Base-by-base conservation (phyloP, 2,888 invertebrate species). In the Ischnus inquisitorius region DNA sequence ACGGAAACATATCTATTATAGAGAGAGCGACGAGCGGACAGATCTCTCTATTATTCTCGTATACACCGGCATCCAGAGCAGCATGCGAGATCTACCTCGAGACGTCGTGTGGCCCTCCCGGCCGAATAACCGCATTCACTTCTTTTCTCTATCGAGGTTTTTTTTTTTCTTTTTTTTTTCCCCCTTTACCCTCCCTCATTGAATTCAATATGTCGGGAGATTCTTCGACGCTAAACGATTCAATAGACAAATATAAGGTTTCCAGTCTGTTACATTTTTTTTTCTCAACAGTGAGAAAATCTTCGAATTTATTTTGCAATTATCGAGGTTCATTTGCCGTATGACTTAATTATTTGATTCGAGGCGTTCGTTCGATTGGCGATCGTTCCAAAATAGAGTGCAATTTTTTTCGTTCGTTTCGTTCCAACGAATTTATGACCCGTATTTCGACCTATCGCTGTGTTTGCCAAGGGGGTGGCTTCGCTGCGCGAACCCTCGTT, bases 1-100 rank as follows among this genome's bases (percentile, higher is more conserved):
- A 69, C 76, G 69, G 81, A 83, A 86, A 87, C 79, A 79, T 86
- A 82, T 86, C 87, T 82, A 87, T 87, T 86, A 82, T 82, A 77
- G 76, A 78, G 43, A 74, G 76, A 83, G 67, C 51, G 62, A 46
- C 41, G 60, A 12, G 79, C 82, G 64, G 84, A 84, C 77, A 80
- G 84, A 85, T 81, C 82, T 83, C 82, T 85, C 83, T 71, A 86
- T 87, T 87, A 82, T 87, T 82, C 81, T 82, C 84, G 8, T 76
- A 76, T 68, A 67, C 46, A 25, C 69, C 77, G 84, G 84, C 83
- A 71, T 60, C 34, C 41, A 48, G 57, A 28, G 57, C 65, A 79
- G n/a, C 60, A 60, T 69, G 51, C 41, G 14, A 14, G 57, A 76
- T 16, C 22, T 25, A 5, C 60, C 43, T 72, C 72, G 78, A 62